phyloP scores from a whole-genome alignment of 2,113 vertebrate species.

The Gymnogyps californianus region DNA sequence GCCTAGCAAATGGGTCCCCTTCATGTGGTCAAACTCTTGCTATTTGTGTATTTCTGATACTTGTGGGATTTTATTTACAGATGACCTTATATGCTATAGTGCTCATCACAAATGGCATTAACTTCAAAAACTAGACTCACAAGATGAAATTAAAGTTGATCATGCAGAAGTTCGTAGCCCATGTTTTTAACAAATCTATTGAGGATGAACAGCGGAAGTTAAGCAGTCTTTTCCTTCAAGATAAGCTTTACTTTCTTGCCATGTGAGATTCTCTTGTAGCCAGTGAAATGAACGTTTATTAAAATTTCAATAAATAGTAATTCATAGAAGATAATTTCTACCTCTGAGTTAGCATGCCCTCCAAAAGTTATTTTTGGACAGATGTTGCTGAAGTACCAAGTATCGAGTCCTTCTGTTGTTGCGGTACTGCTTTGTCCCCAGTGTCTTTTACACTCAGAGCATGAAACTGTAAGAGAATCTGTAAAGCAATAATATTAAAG shows the following conservation, averaged over 20 bases:
- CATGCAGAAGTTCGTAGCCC: neutral
- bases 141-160: slow-evolving; percentile 25
- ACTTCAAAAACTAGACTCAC: neutral
- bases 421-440: neutral
- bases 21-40: neutral
- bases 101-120: slow-evolving; percentile 28
- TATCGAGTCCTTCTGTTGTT: neutral
- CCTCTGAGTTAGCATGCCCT: neutral
- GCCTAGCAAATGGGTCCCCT: neutral
- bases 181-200: neutral
- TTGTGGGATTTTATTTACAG: neutral
- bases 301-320: slow-evolving; percentile 55
- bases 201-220: neutral
- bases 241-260: slow-evolving; percentile 44
- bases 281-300: slow-evolving; percentile 37
- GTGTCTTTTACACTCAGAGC: neutral
- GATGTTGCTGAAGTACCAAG: neutral
- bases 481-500: neutral
- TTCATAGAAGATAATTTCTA: slow-evolving; percentile 4
- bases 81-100: neutral
- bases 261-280: neutral
- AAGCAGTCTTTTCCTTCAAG: slow-evolving; percentile 15
- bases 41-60: neutral
- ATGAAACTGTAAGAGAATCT: neutral
- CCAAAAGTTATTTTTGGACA: slow-evolving; percentile 40